These are phyloP conservation scores for Podargus strigoides DNA, from an alignment of 2,797 vertebrate genomes.

Conservation along the genomic window DNA sequence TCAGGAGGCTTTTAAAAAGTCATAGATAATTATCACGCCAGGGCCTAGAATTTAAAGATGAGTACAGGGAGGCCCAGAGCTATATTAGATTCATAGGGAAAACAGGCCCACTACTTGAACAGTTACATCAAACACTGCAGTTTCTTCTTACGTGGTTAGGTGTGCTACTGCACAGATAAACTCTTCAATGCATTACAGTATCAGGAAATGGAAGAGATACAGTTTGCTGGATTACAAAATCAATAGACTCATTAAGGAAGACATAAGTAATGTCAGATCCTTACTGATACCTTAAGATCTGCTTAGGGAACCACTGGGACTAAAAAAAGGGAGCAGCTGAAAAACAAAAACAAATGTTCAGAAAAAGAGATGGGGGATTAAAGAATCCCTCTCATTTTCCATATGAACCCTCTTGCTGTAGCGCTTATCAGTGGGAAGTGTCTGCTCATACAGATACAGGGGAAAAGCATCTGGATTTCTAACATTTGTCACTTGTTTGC, in stretches of 20 bases:
- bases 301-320: neutral
- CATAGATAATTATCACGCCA: neutral
- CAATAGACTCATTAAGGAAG: neutral
- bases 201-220: neutral
- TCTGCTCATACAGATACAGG: neutral
- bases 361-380: neutral
- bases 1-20: constrained; percentile 18
- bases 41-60: neutral
- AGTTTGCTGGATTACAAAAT: neutral
- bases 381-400: neutral
- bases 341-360: neutral
- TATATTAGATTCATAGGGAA: neutral
- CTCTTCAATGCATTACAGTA: neutral
- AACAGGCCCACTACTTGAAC: neutral
- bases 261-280: constrained; percentile 1
- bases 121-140: neutral
- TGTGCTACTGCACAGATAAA: neutral
- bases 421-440: neutral
- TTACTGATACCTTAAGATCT: constrained; percentile 13
- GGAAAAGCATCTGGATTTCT: neutral
- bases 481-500: neutral
- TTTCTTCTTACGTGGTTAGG: neutral
- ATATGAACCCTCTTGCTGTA: neutral
- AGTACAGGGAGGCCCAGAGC: neutral
- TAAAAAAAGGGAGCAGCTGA: neutral